A percentile compares a stretch with the other conserved stretches of the same genome.
phyloP scores from a whole-genome alignment of 2,888 invertebrate genomes.

The Ethmia dodecea region DNA sequence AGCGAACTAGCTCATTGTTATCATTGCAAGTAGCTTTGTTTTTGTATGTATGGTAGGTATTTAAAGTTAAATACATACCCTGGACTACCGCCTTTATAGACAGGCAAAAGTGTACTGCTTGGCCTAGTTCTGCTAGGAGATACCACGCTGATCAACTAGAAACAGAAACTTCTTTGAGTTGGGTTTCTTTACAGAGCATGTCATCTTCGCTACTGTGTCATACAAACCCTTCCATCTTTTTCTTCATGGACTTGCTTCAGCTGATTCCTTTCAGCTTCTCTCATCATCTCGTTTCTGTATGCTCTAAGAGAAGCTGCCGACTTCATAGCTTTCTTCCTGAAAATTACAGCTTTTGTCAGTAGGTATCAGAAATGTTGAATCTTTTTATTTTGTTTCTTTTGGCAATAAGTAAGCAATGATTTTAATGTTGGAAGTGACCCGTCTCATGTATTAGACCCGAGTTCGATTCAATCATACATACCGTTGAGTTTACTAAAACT shows the following conservation, averaged over 20 bases:
- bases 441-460: no score
- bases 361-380: no score
- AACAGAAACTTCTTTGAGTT: conserved; percentile 9
- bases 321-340: conserved; percentile 57
- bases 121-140: conserved; percentile 67
- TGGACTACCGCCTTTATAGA: conserved; percentile 66
- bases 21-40: no score
- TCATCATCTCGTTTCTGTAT: conserved; percentile 57
- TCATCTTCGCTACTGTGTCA: neutral
- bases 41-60: no score
- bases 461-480: no score
- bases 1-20: no score
- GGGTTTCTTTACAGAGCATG: neutral
- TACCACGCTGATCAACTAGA: conserved; percentile 66
- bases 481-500: no score
- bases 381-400: neutral
- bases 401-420: no score
- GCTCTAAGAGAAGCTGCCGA: conserved; percentile 61
- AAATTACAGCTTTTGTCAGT: no score
- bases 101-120: conserved; percentile 58
- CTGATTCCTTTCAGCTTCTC: conserved; percentile 66
- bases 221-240: conserved; percentile 57
- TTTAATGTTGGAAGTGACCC: no score
- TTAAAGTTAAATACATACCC: no score
- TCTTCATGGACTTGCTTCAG: conserved; percentile 64